A percentile compares a stretch with the other conserved stretches of the same genome.
These are phyloP conservation scores for Poecilia wingei DNA, from an alignment of 2,797 vertebrate genomes.

Conservation along the genomic window DNA sequence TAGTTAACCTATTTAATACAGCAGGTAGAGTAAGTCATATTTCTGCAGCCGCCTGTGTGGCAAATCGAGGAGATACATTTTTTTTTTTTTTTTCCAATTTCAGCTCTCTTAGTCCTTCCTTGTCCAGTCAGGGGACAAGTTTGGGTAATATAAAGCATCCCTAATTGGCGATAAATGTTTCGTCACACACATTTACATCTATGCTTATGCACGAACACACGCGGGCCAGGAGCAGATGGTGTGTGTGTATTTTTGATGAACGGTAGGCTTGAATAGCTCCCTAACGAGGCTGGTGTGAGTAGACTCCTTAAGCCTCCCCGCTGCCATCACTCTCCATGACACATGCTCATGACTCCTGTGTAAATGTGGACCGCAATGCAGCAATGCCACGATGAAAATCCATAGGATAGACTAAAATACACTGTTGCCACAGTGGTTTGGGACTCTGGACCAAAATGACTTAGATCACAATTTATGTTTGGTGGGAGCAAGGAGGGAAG, in stretches of 20 bases:
- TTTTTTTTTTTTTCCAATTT: constrained; percentile 70
- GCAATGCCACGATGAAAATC: constrained; percentile 46
- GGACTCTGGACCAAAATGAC: constrained; percentile 18
- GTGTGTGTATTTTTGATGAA: constrained; percentile 70
- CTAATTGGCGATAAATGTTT: constrained; percentile 75
- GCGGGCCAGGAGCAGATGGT: constrained; percentile 65
- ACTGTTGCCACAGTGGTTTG: constrained; percentile 33
- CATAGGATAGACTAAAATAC: constrained; percentile 30
- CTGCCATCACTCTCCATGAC: constrained; percentile 56
- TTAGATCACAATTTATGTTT: constrained; percentile 29
- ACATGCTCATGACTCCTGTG: constrained; percentile 50
- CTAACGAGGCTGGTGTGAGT: constrained; percentile 71
- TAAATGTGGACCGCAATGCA: constrained; percentile 65
- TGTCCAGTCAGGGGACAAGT: constrained; percentile 63
- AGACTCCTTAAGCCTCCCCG: constrained; percentile 63
- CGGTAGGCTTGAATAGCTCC: constrained; percentile 59
- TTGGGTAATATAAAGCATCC: constrained; percentile 68
- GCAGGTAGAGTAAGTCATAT: constrained; percentile 64
- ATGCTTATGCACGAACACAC: constrained; percentile 46
- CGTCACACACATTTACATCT: constrained; percentile 16
- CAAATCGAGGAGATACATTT: constrained; percentile 51
- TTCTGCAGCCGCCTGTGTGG: constrained; percentile 42
- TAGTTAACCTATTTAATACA: constrained; percentile 77
- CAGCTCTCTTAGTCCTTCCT: constrained; percentile 61
- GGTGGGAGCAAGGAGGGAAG: constrained; percentile 10